Percentiles rank a stretch among this genome's conserved stretches.
Evolutionary conservation across 2,888 invertebrate species (phyloP).

Genomic region (Hydraecia micacea): DNA sequence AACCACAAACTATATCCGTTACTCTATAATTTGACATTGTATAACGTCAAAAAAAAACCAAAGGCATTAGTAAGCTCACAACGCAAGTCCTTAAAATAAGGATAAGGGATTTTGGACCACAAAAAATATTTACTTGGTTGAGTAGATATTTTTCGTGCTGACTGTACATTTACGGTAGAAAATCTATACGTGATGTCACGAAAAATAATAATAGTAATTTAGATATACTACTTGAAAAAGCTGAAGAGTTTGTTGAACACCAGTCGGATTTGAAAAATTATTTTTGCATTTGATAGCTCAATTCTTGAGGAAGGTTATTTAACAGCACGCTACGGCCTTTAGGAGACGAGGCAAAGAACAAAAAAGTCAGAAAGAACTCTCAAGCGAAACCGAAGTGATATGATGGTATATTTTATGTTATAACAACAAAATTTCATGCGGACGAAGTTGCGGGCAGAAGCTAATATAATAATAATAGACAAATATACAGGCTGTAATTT

Average conservation of each 20-base stretch:
- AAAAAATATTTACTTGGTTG: slow-evolving; percentile 43
- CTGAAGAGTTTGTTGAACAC: background rate
- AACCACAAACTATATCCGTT: slow-evolving; percentile 56
- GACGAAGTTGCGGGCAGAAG: background rate
- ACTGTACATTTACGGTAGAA: slow-evolving; percentile 59
- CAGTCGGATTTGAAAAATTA: background rate
- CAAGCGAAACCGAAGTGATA: background rate
- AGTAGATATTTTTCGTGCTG: slow-evolving; percentile 52
- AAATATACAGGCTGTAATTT: no score
- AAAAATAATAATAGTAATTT: background rate
- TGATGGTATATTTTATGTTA: background rate
- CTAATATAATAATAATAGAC: background rate
- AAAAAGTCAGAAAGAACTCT: background rate
- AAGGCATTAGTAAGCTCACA: slow-evolving; percentile 74
- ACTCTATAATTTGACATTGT: slow-evolving; percentile 69
- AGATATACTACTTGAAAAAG: background rate
- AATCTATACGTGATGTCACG: slow-evolving; percentile 11
- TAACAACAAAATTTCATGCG: background rate
- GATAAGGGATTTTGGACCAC: slow-evolving; percentile 36
- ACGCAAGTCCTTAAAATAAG: slow-evolving; percentile 71
- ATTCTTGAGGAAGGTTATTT: background rate
- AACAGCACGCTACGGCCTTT: background rate
- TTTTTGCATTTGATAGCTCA: no score
- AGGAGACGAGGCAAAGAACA: background rate
- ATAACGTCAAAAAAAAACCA: slow-evolving; percentile 67